phyloP scores from a whole-genome alignment of 2,113 vertebrate species.

The Sphyrna mokarran region DNA sequence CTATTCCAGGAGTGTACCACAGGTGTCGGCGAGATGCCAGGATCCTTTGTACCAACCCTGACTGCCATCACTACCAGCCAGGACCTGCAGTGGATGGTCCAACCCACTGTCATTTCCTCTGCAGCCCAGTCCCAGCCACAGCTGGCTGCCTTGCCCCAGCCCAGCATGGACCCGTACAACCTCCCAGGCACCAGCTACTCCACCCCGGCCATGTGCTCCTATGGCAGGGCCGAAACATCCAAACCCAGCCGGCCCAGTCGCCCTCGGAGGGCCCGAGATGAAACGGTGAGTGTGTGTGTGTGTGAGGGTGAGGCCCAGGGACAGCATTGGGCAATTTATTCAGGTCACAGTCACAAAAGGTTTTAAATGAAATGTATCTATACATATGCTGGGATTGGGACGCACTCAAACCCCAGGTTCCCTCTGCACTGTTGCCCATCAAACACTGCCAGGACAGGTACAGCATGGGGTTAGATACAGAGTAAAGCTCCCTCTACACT shows the following conservation, averaged over 20 bases:
- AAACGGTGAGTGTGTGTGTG: slow-evolving; percentile 82
- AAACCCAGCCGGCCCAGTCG: slow-evolving; percentile 63
- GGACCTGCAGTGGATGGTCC: slow-evolving; percentile 96
- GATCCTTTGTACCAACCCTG: slow-evolving; percentile 91
- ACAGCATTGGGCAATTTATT: too few species aligned
- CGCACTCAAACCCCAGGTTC: too few species aligned
- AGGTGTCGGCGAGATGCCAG: slow-evolving; percentile 81
- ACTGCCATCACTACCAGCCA: slow-evolving; percentile 94
- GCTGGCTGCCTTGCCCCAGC: slow-evolving; percentile 49
- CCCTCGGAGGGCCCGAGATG: slow-evolving; percentile 71
- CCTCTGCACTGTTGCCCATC: too few species aligned
- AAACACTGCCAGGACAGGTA: too few species aligned
- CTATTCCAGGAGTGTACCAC: slow-evolving; percentile 56
- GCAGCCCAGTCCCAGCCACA: slow-evolving; percentile 69
- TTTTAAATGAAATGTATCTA: too few species aligned
- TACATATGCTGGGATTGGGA: too few species aligned
- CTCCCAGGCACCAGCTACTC: slow-evolving; percentile 83
- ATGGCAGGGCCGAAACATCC: slow-evolving; percentile 49
- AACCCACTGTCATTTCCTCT: slow-evolving; percentile 87
- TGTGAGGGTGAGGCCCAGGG: background rate
- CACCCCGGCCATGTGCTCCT: slow-evolving; percentile 52
- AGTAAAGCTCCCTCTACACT: too few species aligned
- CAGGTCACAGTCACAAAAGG: too few species aligned
- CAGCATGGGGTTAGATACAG: too few species aligned
- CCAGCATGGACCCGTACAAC: slow-evolving; percentile 75